Base-by-base conservation (phyloP, 2,113 vertebrate genomes). In the Gasterosteus nipponicus region DNA sequence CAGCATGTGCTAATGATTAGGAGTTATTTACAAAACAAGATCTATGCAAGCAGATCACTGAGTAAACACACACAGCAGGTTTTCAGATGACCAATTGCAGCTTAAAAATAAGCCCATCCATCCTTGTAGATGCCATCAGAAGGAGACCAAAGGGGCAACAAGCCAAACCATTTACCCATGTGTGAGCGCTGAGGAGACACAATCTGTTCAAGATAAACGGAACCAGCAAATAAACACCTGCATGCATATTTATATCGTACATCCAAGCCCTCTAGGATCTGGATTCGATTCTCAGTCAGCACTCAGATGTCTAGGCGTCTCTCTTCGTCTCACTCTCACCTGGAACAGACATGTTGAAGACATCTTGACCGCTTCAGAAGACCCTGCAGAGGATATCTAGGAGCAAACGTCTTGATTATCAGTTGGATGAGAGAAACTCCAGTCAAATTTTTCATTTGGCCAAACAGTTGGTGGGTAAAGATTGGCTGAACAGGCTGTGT, bases 361-460 rank as follows among this genome's bases (percentile, higher is more conserved):
- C 88, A 75, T 63, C 77, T 62, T 94, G 92, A 92, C 95, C 96
- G 95, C 94, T 93, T 89, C 84, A 84, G 75, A 70, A 78, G 57
- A 70, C 87, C 81, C 80, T 51, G 78, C 87, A 91, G 89, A 49
- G 69, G 39, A 85, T 82, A 87, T 87, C 78, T 78, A 58, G 73
- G 79, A 80, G 83, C 73, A 85, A 83, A 86, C 89, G 90, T 89
- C 91, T 89, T 89, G 87, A 69, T 77, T 85, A 85, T 89, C 87
- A 85, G 75, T 15, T 47, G 54, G 80, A 63, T 61, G 68, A 79
- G 35, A 82, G 54, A 69, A 70, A 60, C 75, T 58, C 53, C 69
- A 60, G 69, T 86, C 79, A 73, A 44, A 69, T 53, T 86, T 79
- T 80, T 79, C 53, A 85, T 71, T 86, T 86, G 75, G 57, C 4